A percentile compares a stretch with the other conserved stretches of the same genome.
Evolutionary conservation across 2,888 invertebrate genomes (phyloP).

Genomic region (Amaurobius ferox): DNA sequence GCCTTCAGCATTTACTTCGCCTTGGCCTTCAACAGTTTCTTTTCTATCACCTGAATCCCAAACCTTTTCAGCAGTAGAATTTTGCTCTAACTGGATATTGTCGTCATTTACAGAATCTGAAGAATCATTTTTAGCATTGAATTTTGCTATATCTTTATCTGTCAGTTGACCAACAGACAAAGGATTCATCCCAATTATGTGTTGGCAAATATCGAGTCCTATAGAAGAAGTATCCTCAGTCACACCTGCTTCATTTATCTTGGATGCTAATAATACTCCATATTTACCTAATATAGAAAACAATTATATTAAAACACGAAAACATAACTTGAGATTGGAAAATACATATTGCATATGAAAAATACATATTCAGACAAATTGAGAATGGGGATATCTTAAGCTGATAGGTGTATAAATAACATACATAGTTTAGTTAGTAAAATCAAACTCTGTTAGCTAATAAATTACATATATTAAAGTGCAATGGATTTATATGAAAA

Average conservation of each 20-base stretch:
- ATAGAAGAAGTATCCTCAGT: constrained; percentile 76
- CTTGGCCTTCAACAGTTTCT: no score
- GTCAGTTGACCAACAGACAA: constrained; percentile 82
- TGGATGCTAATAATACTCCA: constrained; percentile 86
- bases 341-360: no score
- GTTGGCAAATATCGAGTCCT: constrained; percentile 88
- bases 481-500: no score
- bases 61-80: not conserved
- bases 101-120: constrained; percentile 1
- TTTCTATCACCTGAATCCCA: no score
- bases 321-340: no score
- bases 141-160: constrained; percentile 33
- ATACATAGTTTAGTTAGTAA: no score
- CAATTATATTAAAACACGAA: no score
- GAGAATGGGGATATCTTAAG: no score
- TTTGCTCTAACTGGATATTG: not conserved
- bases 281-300: constrained; percentile 83
- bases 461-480: no score
- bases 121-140: constrained; percentile 13
- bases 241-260: constrained; percentile 76
- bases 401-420: no score
- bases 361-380: no score
- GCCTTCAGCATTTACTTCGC: not conserved
- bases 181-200: constrained; percentile 93
- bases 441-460: no score